Evolutionary conservation across 1,140 invertebrate species (phyloP), one percentile per base, ranked within the genome.

Genomic region (Drosophila sp.): DNA sequence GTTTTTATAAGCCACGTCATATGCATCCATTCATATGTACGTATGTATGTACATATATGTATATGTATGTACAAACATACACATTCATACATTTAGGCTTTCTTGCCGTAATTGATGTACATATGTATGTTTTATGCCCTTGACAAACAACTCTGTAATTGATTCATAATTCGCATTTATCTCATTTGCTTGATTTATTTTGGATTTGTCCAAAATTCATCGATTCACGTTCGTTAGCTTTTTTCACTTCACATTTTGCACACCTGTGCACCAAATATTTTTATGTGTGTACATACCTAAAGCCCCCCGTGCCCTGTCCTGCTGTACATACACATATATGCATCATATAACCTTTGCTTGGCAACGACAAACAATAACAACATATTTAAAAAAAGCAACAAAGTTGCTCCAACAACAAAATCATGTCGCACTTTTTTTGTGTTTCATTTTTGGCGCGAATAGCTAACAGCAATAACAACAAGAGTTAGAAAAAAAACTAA

Each of bases 341-440:
- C 67, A 70, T 66, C 66, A 35, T 70, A 76, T 57, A 65, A 80
- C 71, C 58, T 79, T 68, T 72, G 82, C 82, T 50, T 85, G 82
- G 82, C 78, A 85, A 86, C 82, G 65, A 30, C 4, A 56, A 72
- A 62, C 25, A 57, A 54, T 35, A 74, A 69, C 30, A 65, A 61
- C 35, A 41, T 27, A 41, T 62, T 58, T 63, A 67, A 76, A 80
- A 38, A 76, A 62, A 72, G 23, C 25, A 25, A 47, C 7, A 47
- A 47, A 47, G 44, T 25, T 47, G 6, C 44, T 23, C 44, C 23
- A 47, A 47, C 44, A 47, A 27, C 44, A 47, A 47, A 47, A 47
- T 25, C 6, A 25, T 25, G 23, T 6, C 44, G 44, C 41, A 6
- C 4, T 47, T 25, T 47, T 47, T 50, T 50, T 27, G 7, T 27